A percentile compares a stretch with the other conserved stretches of the same genome.
phyloP scores from a whole-genome alignment of 2,113 vertebrate species.

The Mastomys coucha region DNA sequence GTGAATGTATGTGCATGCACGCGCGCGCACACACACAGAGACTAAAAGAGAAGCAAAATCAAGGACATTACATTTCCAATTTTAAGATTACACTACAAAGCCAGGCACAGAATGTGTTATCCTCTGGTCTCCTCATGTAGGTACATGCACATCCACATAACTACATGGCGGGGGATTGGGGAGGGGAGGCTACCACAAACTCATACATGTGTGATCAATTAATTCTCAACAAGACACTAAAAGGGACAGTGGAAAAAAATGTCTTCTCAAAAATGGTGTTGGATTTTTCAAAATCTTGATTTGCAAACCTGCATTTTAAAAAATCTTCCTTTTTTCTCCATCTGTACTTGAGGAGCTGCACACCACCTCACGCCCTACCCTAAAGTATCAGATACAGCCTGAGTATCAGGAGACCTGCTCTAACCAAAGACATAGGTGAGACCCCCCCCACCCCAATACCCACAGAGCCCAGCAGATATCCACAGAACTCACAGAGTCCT shows the following conservation, averaged over 20 bases:
- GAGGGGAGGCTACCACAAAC: background rate
- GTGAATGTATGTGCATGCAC: background rate
- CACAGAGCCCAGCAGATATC: too few relatives aligned
- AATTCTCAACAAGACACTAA: background rate
- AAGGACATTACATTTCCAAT: background rate
- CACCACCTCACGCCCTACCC: too few relatives aligned
- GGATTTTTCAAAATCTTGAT: background rate
- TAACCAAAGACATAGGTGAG: too few relatives aligned
- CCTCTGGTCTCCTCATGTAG: background rate
- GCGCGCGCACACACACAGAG: too few relatives aligned
- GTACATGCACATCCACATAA: background rate
- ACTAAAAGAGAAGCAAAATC: background rate
- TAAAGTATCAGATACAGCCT: too few relatives aligned
- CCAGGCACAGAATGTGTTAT: background rate
- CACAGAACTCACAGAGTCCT: too few relatives aligned
- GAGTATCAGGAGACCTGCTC: too few relatives aligned
- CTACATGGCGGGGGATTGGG: too few relatives aligned
- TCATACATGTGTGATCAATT: background rate
- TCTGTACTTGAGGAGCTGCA: background rate
- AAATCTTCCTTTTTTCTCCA: background rate
- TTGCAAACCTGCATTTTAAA: background rate
- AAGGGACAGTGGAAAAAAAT: background rate
- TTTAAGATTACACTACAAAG: background rate
- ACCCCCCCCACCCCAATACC: too few relatives aligned
- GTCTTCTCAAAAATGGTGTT: background rate